Conservation (phyloP, 2,113 vertebrate genomes). For the Mungos mungo region DNA sequence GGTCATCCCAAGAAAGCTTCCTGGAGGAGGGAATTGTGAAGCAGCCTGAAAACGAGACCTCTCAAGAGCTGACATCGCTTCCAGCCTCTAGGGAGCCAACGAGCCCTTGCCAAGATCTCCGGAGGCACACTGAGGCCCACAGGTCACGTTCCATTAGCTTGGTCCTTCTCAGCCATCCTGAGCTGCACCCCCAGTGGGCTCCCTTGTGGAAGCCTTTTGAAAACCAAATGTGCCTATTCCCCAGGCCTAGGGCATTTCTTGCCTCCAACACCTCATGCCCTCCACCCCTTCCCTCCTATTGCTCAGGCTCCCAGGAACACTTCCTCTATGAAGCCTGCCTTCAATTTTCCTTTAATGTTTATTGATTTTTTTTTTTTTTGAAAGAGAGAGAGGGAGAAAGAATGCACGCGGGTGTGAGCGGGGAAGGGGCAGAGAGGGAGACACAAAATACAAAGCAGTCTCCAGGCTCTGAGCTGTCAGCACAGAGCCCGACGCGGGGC, state of each 20-base stretch:
- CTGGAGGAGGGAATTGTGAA: neutral
- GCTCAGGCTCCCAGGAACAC: neutral
- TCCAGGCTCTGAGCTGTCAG: no score
- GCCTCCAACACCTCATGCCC: neutral
- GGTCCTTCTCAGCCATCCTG: neutral
- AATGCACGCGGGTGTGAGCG: no score
- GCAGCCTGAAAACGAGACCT: neutral
- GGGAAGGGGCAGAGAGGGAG: no score
- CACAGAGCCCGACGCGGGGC: no score
- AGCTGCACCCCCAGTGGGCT: neutral
- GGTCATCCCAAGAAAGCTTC: neutral
- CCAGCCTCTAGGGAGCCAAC: neutral
- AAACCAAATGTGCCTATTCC: neutral
- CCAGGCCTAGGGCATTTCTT: neutral
- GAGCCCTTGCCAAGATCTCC: neutral
- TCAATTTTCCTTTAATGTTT: no score
- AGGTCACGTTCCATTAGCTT: neutral
- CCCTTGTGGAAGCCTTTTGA: neutral
- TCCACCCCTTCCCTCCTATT: neutral
- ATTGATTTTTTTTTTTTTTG: no score
- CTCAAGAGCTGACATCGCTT: neutral
- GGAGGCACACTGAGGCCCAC: neutral
- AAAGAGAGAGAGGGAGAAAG: no score
- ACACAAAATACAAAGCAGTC: no score
- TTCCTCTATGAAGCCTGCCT: neutral